Conservation (phyloP, 1,140 invertebrate genomes). For the Helicoverpa zea region DNA sequence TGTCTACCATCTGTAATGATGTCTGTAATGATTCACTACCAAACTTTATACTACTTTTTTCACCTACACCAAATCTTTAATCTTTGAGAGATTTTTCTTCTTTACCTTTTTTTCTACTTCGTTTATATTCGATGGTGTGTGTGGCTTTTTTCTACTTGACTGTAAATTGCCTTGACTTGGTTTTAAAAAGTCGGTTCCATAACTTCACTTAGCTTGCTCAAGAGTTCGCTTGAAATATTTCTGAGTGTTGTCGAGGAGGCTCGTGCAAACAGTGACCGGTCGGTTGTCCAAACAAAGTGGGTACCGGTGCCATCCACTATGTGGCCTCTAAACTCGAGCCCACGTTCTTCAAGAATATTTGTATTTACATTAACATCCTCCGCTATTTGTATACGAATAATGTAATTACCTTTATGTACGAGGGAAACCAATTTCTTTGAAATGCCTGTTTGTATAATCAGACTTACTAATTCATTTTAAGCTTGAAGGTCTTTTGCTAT, state of each 20-base stretch:
- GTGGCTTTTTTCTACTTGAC: neutral
- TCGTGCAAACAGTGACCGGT: slow-evolving; percentile 82
- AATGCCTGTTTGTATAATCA: neutral
- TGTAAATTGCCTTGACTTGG: neutral
- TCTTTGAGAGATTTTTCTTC: neutral
- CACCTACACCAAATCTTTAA: slow-evolving; percentile 30
- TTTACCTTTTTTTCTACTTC: neutral
- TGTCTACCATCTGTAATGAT: slow-evolving; percentile 52
- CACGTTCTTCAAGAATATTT: slow-evolving; percentile 67
- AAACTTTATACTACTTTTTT: slow-evolving; percentile 29
- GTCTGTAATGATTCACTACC: slow-evolving; percentile 38
- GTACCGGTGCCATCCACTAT: slow-evolving; percentile 52
- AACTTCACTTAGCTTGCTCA: slow-evolving; percentile 55
- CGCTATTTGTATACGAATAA: slow-evolving; percentile 76
- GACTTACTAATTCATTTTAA: neutral
- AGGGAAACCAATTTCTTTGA: slow-evolving; percentile 32
- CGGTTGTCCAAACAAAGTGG: slow-evolving; percentile 75
- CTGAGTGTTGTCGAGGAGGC: slow-evolving; percentile 76
- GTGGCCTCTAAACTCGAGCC: slow-evolving; percentile 67
- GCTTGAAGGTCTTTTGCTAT: neutral
- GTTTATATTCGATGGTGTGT: slow-evolving; percentile 5
- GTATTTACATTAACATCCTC: slow-evolving; percentile 74
- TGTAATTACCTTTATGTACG: slow-evolving; percentile 63
- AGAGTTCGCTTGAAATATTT: slow-evolving; percentile 76
- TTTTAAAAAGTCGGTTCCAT: slow-evolving; percentile 42